These are phyloP conservation scores for Linyphia triangularis DNA, from an alignment of 2,888 invertebrate species.

Conservation along the genomic window DNA sequence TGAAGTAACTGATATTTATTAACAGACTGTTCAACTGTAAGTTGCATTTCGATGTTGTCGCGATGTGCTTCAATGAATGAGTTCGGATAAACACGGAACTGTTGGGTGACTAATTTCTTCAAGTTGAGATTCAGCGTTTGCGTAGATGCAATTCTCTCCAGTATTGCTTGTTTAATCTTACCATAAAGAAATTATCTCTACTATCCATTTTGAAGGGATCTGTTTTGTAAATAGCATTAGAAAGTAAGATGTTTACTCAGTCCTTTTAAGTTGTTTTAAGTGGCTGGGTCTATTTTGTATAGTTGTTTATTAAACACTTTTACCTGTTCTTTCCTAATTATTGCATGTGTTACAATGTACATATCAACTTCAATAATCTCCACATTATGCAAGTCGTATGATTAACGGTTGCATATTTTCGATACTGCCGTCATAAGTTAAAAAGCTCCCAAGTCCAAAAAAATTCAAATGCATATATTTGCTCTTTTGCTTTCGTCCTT, in stretches of 20 bases:
- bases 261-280: not conserved
- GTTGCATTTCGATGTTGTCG: no score
- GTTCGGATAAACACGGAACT: no score
- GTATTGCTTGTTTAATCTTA: not conserved
- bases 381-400: no score
- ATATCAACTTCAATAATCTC: no score
- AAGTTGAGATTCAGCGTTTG: not conserved
- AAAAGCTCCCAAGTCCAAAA: no score
- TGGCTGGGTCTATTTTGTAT: not conserved
- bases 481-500: no score
- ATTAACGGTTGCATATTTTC: no score
- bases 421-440: no score
- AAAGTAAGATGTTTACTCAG: not conserved
- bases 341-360: no score
- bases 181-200: not conserved
- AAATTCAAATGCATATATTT: no score
- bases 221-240: not conserved
- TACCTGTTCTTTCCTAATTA: not conserved
- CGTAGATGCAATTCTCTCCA: not conserved
- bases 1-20: constrained; percentile 3
- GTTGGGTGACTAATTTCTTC: not conserved
- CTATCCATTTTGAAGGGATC: not conserved
- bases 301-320: constrained; percentile 3
- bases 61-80: no score
- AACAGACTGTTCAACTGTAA: no score